Evolutionary conservation across 2,888 invertebrate species (phyloP).

Genomic region (Chrysopilus asiliformis): DNA sequence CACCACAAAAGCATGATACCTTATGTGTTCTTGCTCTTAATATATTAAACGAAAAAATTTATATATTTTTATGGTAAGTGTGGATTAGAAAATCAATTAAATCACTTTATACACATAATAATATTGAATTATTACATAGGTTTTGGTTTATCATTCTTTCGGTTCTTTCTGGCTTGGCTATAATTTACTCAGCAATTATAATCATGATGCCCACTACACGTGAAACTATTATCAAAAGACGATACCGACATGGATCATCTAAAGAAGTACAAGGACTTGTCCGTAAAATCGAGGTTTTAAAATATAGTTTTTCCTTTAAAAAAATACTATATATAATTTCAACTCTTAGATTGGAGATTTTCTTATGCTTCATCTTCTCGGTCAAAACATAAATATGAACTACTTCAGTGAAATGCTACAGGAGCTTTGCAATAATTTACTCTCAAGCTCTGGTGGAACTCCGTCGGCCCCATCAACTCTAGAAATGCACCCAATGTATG

Average conservation of each 20-base stretch:
- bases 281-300: slow-evolving; percentile 73
- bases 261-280: slow-evolving; percentile 62
- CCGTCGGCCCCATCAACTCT: slow-evolving; percentile 78
- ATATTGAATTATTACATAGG: too few relatives aligned
- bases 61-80: slow-evolving; percentile 71
- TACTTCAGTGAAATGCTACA: slow-evolving; percentile 68
- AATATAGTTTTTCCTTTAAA: too few relatives aligned
- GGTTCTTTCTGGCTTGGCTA: slow-evolving; percentile 59
- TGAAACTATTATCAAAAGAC: slow-evolving; percentile 63
- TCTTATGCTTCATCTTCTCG: slow-evolving; percentile 65
- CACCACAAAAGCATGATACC: slow-evolving; percentile 72
- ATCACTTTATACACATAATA: too few relatives aligned
- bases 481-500: slow-evolving; percentile 73
- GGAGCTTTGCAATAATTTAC: slow-evolving; percentile 41
- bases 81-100: not conserved
- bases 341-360: slow-evolving; percentile 69
- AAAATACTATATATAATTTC: slow-evolving; percentile 8
- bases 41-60: slow-evolving; percentile 86
- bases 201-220: slow-evolving; percentile 67
- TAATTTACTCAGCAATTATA: slow-evolving; percentile 67
- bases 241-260: slow-evolving; percentile 65
- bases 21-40: slow-evolving; percentile 80
- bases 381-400: slow-evolving; percentile 75
- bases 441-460: slow-evolving; percentile 57
- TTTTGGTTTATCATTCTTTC: slow-evolving; percentile 79